Percentiles rank a stretch among this genome's conserved stretches.
Conservation (phyloP, 2,797 vertebrate species). For the Salarias fasciatus region DNA sequence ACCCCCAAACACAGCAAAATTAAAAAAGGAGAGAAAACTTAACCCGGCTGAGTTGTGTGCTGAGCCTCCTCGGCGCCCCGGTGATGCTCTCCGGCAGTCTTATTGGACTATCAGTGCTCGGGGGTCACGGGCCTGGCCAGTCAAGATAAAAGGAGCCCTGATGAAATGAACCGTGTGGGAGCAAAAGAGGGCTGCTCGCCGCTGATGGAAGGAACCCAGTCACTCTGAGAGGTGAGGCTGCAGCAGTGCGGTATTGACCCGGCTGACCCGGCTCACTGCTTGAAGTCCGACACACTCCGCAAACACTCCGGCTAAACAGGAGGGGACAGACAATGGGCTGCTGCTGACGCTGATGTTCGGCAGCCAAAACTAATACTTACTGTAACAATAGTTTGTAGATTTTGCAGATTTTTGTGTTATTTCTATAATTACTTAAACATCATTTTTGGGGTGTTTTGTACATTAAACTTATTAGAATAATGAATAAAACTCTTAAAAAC, state of each 20-base stretch:
- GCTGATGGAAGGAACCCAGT: constrained; percentile 69
- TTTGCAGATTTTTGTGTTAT: not conserved
- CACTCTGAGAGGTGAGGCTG: constrained; percentile 74
- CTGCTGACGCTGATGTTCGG: constrained; percentile 9
- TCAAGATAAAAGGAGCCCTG: constrained; percentile 81
- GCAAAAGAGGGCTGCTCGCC: constrained; percentile 64
- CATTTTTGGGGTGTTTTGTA: not conserved
- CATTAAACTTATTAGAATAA: not conserved
- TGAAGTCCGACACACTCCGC: constrained; percentile 41
- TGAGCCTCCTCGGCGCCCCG: constrained; percentile 53
- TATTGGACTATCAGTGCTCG: constrained; percentile 73
- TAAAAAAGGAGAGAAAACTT: constrained; percentile 43
- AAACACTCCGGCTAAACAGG: constrained; percentile 31
- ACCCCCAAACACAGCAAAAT: constrained; percentile 12
- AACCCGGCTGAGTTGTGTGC: constrained; percentile 55
- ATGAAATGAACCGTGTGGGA: constrained; percentile 78
- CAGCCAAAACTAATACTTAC: constrained; percentile 11
- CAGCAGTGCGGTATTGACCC: constrained; percentile 67
- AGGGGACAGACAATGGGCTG: constrained; percentile 14
- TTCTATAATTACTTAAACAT: not conserved
- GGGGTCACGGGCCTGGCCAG: constrained; percentile 78
- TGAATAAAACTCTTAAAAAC: not conserved
- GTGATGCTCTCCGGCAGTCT: constrained; percentile 61
- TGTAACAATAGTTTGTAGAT: not conserved
- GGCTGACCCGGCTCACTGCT: constrained; percentile 59